These are phyloP conservation scores for Bicyclus anynana DNA, from an alignment of 1,140 invertebrate species.

Conservation along the genomic window DNA sequence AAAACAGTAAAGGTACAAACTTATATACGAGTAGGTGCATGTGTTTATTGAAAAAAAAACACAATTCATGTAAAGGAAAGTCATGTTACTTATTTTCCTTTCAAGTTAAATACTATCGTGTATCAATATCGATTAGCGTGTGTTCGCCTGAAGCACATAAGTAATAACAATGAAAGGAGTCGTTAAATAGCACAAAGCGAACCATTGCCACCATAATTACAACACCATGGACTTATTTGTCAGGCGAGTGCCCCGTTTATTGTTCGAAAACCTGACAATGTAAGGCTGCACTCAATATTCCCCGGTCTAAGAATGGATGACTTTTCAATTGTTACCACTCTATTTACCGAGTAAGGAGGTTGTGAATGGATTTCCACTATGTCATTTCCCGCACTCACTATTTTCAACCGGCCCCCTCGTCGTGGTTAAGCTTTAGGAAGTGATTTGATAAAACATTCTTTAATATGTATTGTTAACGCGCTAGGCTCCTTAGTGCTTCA, in stretches of 20 bases:
- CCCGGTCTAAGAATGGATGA: conserved; percentile 56
- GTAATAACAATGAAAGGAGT: conserved; percentile 44
- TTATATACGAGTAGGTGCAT: too few relatives aligned
- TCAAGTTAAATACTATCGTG: conserved; percentile 24
- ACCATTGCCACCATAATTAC: conserved; percentile 37
- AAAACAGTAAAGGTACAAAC: too few relatives aligned
- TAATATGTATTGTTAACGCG: conserved; percentile 67
- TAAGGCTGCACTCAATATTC: conserved; percentile 46
- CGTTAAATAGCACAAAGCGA: conserved; percentile 41
- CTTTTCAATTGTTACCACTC: conserved; percentile 70
- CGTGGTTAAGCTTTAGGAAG: conserved; percentile 51
- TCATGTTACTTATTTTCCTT: conserved; percentile 10
- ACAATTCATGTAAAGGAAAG: background rate
- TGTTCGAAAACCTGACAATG: conserved; percentile 50
- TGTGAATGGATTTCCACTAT: conserved; percentile 56
- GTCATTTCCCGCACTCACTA: conserved; percentile 72
- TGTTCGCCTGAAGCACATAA: conserved; percentile 29
- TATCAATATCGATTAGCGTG: conserved; percentile 22
- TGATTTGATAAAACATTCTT: conserved; percentile 71
- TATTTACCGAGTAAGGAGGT: conserved; percentile 59
- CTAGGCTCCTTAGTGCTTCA: conserved; percentile 62
- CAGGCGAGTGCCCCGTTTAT: conserved; percentile 38
- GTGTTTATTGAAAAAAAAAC: background rate
- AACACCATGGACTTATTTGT: conserved; percentile 47
- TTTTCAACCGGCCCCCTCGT: conserved; percentile 55